phyloP scores from a whole-genome alignment of 2,113 vertebrate species.

The Sorex fumeus region DNA sequence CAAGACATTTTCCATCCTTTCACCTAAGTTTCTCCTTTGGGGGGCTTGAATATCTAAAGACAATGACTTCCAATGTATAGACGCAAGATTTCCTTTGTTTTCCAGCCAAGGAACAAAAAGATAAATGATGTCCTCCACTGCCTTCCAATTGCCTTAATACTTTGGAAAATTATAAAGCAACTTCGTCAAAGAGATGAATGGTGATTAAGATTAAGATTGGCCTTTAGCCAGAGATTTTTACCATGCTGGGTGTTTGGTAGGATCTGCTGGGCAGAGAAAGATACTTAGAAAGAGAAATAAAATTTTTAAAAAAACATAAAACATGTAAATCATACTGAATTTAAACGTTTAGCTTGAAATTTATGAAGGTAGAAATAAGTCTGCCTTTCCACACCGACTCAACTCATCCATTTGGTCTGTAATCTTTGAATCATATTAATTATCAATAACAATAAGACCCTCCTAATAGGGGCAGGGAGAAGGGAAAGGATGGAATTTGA shows the following conservation, averaged over 20 bases:
- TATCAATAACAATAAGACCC: background rate
- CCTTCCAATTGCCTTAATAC: background rate
- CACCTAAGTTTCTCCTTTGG: background rate
- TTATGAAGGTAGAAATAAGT: background rate
- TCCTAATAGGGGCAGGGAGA: no score
- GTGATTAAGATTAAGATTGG: background rate
- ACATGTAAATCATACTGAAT: background rate
- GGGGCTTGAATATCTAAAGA: background rate
- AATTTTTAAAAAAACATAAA: background rate
- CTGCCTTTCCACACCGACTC: background rate
- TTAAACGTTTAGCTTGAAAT: background rate
- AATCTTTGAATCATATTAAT: background rate
- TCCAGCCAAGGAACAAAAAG: slow-evolving; percentile 4
- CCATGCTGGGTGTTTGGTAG: background rate
- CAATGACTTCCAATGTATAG: background rate
- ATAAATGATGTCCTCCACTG: background rate
- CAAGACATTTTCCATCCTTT: background rate
- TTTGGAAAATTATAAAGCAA: slow-evolving; percentile 17
- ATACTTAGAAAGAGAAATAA: background rate
- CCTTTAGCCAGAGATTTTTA: background rate
- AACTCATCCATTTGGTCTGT: background rate
- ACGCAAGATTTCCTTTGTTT: background rate
- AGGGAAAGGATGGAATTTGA: background rate
- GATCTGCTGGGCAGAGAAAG: background rate
- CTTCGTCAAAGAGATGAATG: background rate